These are phyloP conservation scores for Nettapus auritus DNA, from an alignment of 2,113 vertebrate genomes.

Conservation along the genomic window DNA sequence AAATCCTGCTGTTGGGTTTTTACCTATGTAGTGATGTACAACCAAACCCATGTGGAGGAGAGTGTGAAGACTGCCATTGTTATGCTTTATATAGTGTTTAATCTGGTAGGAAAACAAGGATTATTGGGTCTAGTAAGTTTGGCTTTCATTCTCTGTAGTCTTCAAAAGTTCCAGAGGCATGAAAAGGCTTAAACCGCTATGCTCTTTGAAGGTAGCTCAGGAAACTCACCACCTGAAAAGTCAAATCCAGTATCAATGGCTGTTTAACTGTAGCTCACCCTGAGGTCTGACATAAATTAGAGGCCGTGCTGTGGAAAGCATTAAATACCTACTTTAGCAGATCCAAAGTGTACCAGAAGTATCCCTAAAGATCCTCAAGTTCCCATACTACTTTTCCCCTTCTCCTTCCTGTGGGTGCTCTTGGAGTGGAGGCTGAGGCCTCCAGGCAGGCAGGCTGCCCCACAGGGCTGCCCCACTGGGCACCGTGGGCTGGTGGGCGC, in stretches of 20 bases:
- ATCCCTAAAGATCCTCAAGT: background rate
- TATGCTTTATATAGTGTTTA: background rate
- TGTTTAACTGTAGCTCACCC: slow-evolving; percentile 15
- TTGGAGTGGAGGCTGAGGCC: background rate
- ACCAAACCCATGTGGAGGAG: background rate
- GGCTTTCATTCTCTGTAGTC: slow-evolving; percentile 1
- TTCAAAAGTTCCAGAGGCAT: background rate
- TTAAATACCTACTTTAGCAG: background rate
- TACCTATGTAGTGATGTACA: background rate
- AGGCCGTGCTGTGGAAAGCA: background rate
- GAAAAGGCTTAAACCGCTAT: background rate
- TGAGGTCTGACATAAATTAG: slow-evolving; percentile 10
- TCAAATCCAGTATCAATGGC: background rate
- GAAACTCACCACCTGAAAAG: slow-evolving; percentile 14
- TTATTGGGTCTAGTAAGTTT: background rate
- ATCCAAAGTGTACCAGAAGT: background rate
- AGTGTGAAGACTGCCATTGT: background rate
- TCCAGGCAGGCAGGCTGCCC: background rate
- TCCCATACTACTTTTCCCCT: background rate
- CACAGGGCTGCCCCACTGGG: background rate
- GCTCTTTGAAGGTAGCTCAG: background rate
- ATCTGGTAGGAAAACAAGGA: background rate
- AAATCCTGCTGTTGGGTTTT: background rate
- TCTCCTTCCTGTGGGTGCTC: background rate
- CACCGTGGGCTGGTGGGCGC: background rate